These are phyloP conservation scores for Drosophila bocqueti DNA, from an alignment of 1,140 invertebrate genomes.

Conservation along the genomic window DNA sequence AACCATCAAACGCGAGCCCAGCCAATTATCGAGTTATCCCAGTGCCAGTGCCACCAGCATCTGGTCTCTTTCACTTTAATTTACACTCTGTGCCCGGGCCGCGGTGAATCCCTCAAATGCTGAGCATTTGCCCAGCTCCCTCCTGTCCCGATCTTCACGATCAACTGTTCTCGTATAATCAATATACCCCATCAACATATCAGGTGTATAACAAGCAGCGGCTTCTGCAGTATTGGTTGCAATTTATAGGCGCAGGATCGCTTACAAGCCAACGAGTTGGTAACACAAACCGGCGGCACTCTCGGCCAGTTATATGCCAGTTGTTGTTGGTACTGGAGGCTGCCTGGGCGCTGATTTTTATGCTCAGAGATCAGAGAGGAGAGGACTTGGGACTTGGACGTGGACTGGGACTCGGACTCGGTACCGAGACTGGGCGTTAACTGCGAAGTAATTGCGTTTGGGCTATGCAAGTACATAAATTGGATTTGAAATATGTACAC, in stretches of 20 bases:
- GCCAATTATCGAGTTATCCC: slow-evolving; percentile 42
- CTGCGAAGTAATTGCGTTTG: slow-evolving; percentile 81
- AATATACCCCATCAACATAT: slow-evolving; percentile 48
- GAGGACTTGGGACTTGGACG: neutral
- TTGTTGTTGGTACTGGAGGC: slow-evolving; percentile 2
- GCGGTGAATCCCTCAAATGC: slow-evolving; percentile 33
- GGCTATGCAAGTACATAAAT: slow-evolving; percentile 82
- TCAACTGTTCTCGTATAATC: slow-evolving; percentile 41
- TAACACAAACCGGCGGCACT: slow-evolving; percentile 78
- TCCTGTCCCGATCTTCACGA: neutral
- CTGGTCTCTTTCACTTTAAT: slow-evolving; percentile 47
- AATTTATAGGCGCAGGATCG: slow-evolving; percentile 81
- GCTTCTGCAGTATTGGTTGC: slow-evolving; percentile 67
- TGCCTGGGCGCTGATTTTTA: slow-evolving; percentile 57
- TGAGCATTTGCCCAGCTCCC: neutral
- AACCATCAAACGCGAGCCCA: slow-evolving; percentile 28
- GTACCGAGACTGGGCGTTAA: slow-evolving; percentile 74
- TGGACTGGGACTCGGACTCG: neutral
- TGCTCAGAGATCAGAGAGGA: slow-evolving; percentile 44
- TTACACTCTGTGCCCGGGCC: slow-evolving; percentile 18
- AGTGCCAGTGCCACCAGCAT: slow-evolving; percentile 18
- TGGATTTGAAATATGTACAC: slow-evolving; percentile 82
- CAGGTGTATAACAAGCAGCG: slow-evolving; percentile 68
- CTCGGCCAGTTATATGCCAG: slow-evolving; percentile 33
- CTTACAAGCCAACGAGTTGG: slow-evolving; percentile 80